Conservation (phyloP, 2,113 vertebrate species). For the Caracal caracal region DNA sequence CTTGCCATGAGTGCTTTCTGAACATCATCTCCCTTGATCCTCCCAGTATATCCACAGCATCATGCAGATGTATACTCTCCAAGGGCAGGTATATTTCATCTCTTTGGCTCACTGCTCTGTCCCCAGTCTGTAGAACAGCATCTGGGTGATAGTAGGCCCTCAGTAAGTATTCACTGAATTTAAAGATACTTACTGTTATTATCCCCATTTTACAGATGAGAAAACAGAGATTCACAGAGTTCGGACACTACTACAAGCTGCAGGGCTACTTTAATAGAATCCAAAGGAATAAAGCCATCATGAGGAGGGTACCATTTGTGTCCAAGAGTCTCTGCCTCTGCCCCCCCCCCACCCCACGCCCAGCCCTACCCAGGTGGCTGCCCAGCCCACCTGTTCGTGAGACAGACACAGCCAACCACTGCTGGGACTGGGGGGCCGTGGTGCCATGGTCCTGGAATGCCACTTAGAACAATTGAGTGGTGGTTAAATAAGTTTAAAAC, state of each 20-base stretch:
- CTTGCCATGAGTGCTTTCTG: neutral
- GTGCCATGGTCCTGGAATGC: constrained; percentile 45
- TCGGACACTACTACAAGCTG: constrained; percentile 70
- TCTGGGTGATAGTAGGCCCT: constrained; percentile 42
- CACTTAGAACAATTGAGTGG: constrained; percentile 29
- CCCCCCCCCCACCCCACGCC: neutral
- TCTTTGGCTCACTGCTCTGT: constrained; percentile 15
- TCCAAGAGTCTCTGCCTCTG: constrained; percentile 51
- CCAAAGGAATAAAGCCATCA: constrained; percentile 64
- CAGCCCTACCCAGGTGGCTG: neutral
- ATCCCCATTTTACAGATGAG: constrained; percentile 66
- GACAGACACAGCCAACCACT: constrained; percentile 41
- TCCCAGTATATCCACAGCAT: neutral
- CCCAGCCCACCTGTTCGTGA: constrained; percentile 31
- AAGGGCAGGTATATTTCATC: neutral
- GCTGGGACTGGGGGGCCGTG: constrained; percentile 45
- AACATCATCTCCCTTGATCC: constrained; percentile 19
- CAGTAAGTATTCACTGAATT: constrained; percentile 43
- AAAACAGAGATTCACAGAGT: constrained; percentile 72
- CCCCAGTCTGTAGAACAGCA: constrained; percentile 3
- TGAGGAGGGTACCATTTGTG: constrained; percentile 63
- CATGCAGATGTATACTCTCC: neutral
- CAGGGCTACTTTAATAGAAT: constrained; percentile 74
- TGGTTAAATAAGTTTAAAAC: constrained; percentile 61
- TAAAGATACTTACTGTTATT: constrained; percentile 55